Evolutionary conservation across 2,113 vertebrate genomes (phyloP), one percentile per base, ranked within the genome.

Genomic region (Garra rufa): DNA sequence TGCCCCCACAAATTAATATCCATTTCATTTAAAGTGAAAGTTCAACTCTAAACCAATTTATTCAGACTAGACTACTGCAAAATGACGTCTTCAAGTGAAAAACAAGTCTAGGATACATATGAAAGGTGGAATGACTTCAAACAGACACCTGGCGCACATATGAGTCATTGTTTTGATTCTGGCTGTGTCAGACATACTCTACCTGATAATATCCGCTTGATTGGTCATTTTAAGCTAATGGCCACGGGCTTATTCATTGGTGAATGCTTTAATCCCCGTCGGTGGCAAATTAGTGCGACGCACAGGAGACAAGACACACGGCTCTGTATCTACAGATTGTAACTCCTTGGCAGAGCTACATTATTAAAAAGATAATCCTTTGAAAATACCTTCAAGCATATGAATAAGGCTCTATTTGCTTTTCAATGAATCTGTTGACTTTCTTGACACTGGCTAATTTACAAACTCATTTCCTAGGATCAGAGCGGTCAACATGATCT

Each of bases 101-200:
- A 26, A 71, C 6, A 44, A 15, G 41, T 24, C 21, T 43, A 26
- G 6, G 13, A 24, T 71, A 5, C n/a, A n/a, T 44, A 15, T 44
- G 41, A 26, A 73, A 14, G 8, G 70, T 19, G 11, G 1, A 38
- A 38, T 21, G 17, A 69, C 19, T 71, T 71, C 38, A 71, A 76
- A 34, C 7, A 76, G 74, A 55, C 48, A 34, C 46, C 74, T 52
- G 26, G 26, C n/a, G 26, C 19, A 26, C 5, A 6, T 17, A 75
- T 75, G 44, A 48, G 71, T 75, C 71, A 75, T 9, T 75, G 44
- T 50, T 75, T 75, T 50, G 71, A 50, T 44, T 28, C 70, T 28
- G 43, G 43, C 15, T 28, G 44, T 6, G 17, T 76, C 26, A 11
- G 48, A 55, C 19, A 55, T 19, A 28, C 44, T 28, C 14, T 30